These are phyloP conservation scores for Microtus ochrogaster DNA, from an alignment of 2,113 vertebrate genomes.

Conservation along the genomic window DNA sequence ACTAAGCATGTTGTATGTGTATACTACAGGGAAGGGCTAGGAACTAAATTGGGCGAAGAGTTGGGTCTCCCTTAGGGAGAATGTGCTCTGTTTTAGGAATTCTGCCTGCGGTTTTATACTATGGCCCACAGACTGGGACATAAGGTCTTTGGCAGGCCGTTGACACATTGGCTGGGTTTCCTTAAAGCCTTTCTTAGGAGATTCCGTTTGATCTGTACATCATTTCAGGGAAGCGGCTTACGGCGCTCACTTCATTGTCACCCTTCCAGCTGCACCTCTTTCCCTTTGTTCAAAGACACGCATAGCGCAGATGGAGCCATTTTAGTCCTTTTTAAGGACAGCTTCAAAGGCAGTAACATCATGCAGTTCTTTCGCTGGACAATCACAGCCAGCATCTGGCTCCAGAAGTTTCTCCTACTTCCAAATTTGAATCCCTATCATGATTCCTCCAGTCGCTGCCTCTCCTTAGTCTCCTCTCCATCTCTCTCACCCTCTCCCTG, in stretches of 20 bases:
- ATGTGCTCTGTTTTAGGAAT: conserved; percentile 14
- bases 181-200: neutral
- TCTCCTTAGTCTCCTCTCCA: rapidly evolving
- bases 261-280: neutral
- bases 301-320: neutral
- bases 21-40: neutral
- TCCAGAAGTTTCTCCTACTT: neutral
- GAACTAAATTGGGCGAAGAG: neutral
- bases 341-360: neutral
- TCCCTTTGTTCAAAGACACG: neutral
- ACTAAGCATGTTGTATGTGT: neutral
- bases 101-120: neutral
- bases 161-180: neutral
- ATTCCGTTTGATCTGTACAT: neutral
- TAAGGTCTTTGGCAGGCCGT: neutral
- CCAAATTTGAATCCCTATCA: no score
- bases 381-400: neutral
- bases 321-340: neutral
- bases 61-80: conserved; percentile 24
- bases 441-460: neutral
- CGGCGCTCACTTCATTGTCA: neutral
- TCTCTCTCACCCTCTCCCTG: neutral
- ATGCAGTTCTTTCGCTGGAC: neutral
- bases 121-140: neutral
- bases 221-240: neutral